phyloP scores from a whole-genome alignment of 2,888 invertebrate genomes.

The Achlya flavicornis region DNA sequence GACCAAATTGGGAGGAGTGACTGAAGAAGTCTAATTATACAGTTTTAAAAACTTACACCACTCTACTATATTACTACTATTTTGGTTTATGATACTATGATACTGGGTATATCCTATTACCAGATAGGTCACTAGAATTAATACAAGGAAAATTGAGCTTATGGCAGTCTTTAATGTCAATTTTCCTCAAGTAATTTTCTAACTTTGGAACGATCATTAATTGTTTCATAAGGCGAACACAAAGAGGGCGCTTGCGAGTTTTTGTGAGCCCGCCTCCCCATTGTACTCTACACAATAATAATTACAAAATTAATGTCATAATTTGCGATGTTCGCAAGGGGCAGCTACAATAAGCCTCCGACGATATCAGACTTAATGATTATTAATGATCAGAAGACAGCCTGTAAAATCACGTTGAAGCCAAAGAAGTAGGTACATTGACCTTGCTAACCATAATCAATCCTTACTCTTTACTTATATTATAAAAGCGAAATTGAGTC shows the following conservation, averaged over 20 bases:
- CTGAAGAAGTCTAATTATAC: neutral
- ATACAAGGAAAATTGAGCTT: neutral
- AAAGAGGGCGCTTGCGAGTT: constrained; percentile 59
- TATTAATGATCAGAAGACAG: constrained; percentile 67
- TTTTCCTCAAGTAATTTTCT: constrained; percentile 56
- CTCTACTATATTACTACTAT: neutral
- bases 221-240: constrained; percentile 61
- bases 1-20: neutral
- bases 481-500: neutral
- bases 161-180: too few species aligned
- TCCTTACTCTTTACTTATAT: neutral
- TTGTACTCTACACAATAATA: constrained; percentile 67
- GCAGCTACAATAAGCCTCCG: constrained; percentile 53
- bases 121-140: neutral
- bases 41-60: neutral
- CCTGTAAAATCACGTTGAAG: constrained; percentile 57
- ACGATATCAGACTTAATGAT: constrained; percentile 67
- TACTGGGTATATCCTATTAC: neutral
- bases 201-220: constrained; percentile 57
- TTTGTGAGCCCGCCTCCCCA: constrained; percentile 57
- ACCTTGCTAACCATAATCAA: neutral
- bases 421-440: constrained; percentile 22
- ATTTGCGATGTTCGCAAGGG: constrained; percentile 60
- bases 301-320: constrained; percentile 77
- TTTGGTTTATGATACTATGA: neutral